Percentiles rank a stretch among this genome's conserved stretches.
Conservation (phyloP, 2,888 invertebrate genomes). For the Melikaiella ostensackeni region DNA sequence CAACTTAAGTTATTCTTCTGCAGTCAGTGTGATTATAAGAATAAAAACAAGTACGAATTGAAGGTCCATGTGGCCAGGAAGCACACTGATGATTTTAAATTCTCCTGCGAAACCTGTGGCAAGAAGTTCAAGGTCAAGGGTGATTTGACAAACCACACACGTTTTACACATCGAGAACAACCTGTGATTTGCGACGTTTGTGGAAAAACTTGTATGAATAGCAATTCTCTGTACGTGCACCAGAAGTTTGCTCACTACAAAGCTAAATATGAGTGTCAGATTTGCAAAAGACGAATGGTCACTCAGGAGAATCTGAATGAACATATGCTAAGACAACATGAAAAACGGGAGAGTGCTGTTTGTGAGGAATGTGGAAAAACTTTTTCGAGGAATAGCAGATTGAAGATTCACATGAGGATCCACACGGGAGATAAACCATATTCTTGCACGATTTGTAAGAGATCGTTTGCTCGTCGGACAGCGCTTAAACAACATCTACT, state of each 20-base stretch:
- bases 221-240: slow-evolving; percentile 72
- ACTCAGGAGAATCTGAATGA: slow-evolving; percentile 77
- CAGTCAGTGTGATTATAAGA: slow-evolving; percentile 66
- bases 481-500: slow-evolving; percentile 73
- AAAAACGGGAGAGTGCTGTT: slow-evolving; percentile 70
- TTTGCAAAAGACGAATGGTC: slow-evolving; percentile 75
- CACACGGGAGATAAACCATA: slow-evolving; percentile 74
- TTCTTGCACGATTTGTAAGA: slow-evolving; percentile 69
- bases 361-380: slow-evolving; percentile 76
- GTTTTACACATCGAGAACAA: slow-evolving; percentile 58
- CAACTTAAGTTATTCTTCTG: slow-evolving; percentile 58
- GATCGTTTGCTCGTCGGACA: slow-evolving; percentile 70
- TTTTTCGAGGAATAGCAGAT: slow-evolving; percentile 69
- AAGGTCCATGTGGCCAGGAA: slow-evolving; percentile 67
- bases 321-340: slow-evolving; percentile 73
- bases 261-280: slow-evolving; percentile 72
- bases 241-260: slow-evolving; percentile 74
- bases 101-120: slow-evolving; percentile 63
- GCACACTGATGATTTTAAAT: slow-evolving; percentile 63
- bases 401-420: slow-evolving; percentile 74
- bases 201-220: slow-evolving; percentile 72
- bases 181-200: slow-evolving; percentile 65
- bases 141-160: slow-evolving; percentile 61
- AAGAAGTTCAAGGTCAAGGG: slow-evolving; percentile 66
- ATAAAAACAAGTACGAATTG: slow-evolving; percentile 68